Percentiles rank a stretch among this genome's conserved stretches.
These are phyloP conservation scores for Oxystoma pomonae DNA, from an alignment of 2,888 invertebrate species.

Conservation along the genomic window DNA sequence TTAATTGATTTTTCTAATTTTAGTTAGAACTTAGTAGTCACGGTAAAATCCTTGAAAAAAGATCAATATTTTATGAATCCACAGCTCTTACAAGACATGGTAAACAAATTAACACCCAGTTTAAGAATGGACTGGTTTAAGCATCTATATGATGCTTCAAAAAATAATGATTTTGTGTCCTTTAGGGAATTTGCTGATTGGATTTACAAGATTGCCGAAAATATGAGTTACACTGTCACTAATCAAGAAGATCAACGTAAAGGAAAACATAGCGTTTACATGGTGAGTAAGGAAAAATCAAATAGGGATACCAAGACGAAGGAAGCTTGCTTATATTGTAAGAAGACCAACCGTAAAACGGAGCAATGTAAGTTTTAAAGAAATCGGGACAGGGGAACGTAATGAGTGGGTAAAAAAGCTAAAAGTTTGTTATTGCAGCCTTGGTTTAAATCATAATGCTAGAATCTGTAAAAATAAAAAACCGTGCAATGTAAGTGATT, in stretches of 20 bases:
- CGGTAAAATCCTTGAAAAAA: neutral
- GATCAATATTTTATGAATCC: neutral
- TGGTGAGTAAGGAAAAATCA: neutral
- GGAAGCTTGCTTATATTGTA: neutral
- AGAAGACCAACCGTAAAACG: neutral
- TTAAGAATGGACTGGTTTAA: too few species aligned
- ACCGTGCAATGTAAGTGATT: neutral
- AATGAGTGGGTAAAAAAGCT: too few species aligned
- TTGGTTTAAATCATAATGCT: neutral
- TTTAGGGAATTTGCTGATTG: too few species aligned
- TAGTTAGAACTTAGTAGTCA: neutral
- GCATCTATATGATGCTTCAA: too few species aligned
- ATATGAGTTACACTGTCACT: neutral
- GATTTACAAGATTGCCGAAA: neutral
- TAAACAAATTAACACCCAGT: too few species aligned
- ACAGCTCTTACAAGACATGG: too few species aligned
- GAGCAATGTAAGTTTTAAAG: neutral
- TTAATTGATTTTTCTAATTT: neutral
- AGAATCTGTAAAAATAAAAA: neutral
- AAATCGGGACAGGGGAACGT: neutral
- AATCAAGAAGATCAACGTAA: neutral
- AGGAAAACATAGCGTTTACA: neutral
- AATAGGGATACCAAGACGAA: neutral
- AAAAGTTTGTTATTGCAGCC: too few species aligned
- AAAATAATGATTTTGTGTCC: too few species aligned